phyloP scores from a whole-genome alignment of 53 echinoderm and acorn worm species.

The Pentamera pediparva region DNA sequence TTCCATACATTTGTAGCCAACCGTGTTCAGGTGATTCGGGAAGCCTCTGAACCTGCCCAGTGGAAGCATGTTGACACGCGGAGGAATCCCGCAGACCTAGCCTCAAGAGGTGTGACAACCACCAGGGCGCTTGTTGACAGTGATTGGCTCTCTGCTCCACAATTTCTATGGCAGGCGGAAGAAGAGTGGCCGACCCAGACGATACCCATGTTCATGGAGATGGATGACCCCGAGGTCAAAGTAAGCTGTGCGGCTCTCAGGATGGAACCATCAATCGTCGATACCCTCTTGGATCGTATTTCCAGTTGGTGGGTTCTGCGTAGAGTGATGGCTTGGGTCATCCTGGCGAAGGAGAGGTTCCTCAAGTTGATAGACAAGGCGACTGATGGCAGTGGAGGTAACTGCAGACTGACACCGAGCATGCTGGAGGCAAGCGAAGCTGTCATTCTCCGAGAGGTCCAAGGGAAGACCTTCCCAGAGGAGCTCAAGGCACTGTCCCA shows the following conservation, averaged over 20 bases:
- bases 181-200: slow-evolving; percentile 47
- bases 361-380: background rate
- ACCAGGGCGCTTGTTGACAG: slow-evolving; percentile 25
- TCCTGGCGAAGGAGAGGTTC: slow-evolving; percentile 21
- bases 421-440: slow-evolving; percentile 1
- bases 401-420: background rate
- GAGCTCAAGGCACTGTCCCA: slow-evolving; percentile 31
- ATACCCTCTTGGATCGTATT: slow-evolving; percentile 25
- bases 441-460: slow-evolving; percentile 26
- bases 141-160: slow-evolving; percentile 40
- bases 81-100: slow-evolving; percentile 43
- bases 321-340: slow-evolving; percentile 46
- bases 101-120: slow-evolving; percentile 29
- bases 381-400: background rate
- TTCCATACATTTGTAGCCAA: slow-evolving; percentile 45
- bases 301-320: slow-evolving; percentile 36
- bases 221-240: slow-evolving; percentile 40
- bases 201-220: slow-evolving; percentile 20
- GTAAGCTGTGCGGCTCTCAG: slow-evolving; percentile 17
- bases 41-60: slow-evolving; percentile 27
- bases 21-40: slow-evolving; percentile 32
- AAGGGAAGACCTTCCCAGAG: slow-evolving; percentile 42
- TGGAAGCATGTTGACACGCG: slow-evolving; percentile 37
- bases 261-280: slow-evolving; percentile 11
- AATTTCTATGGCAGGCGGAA: slow-evolving; percentile 32